These are phyloP conservation scores for Argynnis bischoffii DNA, from an alignment of 2,888 invertebrate species.

Conservation along the genomic window DNA sequence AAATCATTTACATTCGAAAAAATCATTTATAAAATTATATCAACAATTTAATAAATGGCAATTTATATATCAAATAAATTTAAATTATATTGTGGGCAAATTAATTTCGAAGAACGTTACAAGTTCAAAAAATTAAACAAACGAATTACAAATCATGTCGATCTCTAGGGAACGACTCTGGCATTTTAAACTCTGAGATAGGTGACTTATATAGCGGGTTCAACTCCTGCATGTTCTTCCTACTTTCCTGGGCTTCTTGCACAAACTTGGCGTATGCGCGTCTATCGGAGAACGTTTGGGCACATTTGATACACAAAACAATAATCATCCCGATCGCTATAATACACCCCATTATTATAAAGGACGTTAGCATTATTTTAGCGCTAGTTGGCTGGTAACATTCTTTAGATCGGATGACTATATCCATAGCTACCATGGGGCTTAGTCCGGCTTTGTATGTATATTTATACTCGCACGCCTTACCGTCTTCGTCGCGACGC, in stretches of 20 bases:
- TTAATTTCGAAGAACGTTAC: background rate
- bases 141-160: conserved; percentile 54
- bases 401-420: conserved; percentile 60
- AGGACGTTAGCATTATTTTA: conserved; percentile 58
- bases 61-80: background rate
- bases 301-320: conserved; percentile 66
- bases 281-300: conserved; percentile 74
- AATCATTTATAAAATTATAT: no score
- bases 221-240: conserved; percentile 64
- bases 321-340: conserved; percentile 71
- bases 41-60: background rate
- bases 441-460: conserved; percentile 62
- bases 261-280: conserved; percentile 79
- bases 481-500: conserved; percentile 53
- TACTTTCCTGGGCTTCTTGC: conserved; percentile 68
- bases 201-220: conserved; percentile 86
- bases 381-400: conserved; percentile 68
- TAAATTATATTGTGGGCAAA: background rate
- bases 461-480: conserved; percentile 70
- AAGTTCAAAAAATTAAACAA: no score
- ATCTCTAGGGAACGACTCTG: conserved; percentile 74
- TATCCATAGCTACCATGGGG: conserved; percentile 60
- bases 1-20: no score
- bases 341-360: conserved; percentile 71
- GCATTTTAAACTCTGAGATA: conserved; percentile 79